phyloP scores from a whole-genome alignment of 1,140 invertebrate genomes.

The Drosophila takahashii region DNA sequence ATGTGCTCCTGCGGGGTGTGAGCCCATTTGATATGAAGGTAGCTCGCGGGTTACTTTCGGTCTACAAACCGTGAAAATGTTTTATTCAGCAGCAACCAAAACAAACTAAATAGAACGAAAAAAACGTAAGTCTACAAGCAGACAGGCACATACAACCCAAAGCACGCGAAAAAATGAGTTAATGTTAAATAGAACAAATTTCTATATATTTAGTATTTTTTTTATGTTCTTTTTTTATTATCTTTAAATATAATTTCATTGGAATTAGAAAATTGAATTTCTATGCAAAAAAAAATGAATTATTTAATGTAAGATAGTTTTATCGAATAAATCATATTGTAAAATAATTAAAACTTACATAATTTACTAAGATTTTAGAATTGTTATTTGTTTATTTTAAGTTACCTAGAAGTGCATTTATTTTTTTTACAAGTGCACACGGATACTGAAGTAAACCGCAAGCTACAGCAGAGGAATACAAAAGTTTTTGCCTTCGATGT shows the following conservation, averaged over 20 bases:
- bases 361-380: too few relatives aligned
- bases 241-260: too few relatives aligned
- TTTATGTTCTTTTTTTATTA: too few relatives aligned
- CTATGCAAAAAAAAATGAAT: too few relatives aligned
- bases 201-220: too few relatives aligned
- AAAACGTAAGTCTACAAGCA: conserved; percentile 67
- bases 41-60: conserved; percentile 73
- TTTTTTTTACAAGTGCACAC: conserved; percentile 14
- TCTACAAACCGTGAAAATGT: conserved; percentile 83
- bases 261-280: too few relatives aligned
- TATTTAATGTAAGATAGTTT: too few relatives aligned
- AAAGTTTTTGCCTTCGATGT: conserved; percentile 60
- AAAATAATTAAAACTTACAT: too few relatives aligned
- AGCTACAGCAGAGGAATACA: conserved; percentile 38
- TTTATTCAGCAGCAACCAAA: conserved; percentile 81
- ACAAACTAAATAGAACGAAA: conserved; percentile 83
- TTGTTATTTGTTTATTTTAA: too few relatives aligned
- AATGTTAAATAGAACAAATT: not conserved
- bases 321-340: too few relatives aligned
- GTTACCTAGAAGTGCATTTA: too few relatives aligned
- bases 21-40: conserved; percentile 77
- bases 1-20: conserved; percentile 43
- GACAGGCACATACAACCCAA: conserved; percentile 28
- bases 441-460: conserved; percentile 22
- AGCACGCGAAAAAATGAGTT: conserved; percentile 8